These are phyloP conservation scores for Phalacrocorax carbo DNA, from an alignment of 2,113 vertebrate species.

Conservation along the genomic window DNA sequence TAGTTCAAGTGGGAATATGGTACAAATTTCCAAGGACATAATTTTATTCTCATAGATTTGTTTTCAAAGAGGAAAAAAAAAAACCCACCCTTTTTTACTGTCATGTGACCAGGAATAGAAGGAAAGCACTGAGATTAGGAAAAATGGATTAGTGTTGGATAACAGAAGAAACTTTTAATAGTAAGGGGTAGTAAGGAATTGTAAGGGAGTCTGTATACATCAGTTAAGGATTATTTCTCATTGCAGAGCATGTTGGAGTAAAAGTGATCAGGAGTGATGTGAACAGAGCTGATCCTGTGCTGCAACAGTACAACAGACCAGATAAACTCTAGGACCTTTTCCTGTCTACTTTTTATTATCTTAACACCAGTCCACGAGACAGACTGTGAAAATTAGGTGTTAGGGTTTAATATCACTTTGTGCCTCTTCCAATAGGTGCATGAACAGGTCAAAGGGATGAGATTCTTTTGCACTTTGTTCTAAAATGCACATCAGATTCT, in stretches of 20 bases:
- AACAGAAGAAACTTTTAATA: not conserved
- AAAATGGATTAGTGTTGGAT: not conserved
- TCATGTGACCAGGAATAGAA: not conserved
- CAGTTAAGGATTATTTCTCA: not conserved
- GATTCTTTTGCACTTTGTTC: not conserved
- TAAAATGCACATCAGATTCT: not conserved
- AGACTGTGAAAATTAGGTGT: not conserved
- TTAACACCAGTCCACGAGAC: not conserved
- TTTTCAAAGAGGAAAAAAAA: not conserved
- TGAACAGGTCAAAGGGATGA: not conserved
- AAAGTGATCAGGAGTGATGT: not conserved
- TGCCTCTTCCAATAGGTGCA: not conserved
- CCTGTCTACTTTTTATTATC: not conserved
- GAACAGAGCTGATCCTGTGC: not conserved
- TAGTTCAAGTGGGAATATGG: not conserved
- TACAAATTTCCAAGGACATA: not conserved
- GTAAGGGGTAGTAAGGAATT: not conserved
- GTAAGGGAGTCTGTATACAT: not conserved
- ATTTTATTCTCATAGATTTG: not conserved
- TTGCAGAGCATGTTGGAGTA: not conserved
- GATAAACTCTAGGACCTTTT: not conserved
- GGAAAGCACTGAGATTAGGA: not conserved
- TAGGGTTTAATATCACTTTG: not conserved
- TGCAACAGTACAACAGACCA: not conserved
- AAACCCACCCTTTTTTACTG: rapidly evolving